A percentile compares a stretch with the other conserved stretches of the same genome.
These are phyloP conservation scores for Stratiolaelaps scimitus DNA, from an alignment of 1,140 invertebrate species.

Conservation along the genomic window DNA sequence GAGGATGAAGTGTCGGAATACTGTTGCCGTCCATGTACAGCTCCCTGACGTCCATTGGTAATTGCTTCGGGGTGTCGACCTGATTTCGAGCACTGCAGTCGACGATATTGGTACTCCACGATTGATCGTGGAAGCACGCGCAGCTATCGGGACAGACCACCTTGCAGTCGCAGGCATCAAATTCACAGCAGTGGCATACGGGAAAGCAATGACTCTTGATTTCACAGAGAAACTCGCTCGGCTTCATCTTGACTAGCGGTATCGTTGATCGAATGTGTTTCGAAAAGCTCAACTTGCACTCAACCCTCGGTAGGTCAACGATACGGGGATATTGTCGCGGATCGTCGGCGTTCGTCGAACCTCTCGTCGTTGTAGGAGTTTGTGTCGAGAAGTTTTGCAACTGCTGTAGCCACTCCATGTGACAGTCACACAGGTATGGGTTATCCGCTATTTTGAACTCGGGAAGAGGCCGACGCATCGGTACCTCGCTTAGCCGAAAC, in stretches of 20 bases:
- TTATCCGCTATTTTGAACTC: slow-evolving; percentile 76
- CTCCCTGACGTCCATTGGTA: slow-evolving; percentile 87
- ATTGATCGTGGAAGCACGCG: slow-evolving; percentile 85
- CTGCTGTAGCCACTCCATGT: slow-evolving; percentile 71
- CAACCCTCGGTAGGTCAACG: slow-evolving; percentile 77
- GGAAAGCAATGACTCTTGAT: slow-evolving; percentile 85
- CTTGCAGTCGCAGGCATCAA: slow-evolving; percentile 85
- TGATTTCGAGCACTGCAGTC: slow-evolving; percentile 65
- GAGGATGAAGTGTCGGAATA: slow-evolving; percentile 67
- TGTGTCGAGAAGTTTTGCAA: slow-evolving; percentile 48
- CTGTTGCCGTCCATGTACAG: slow-evolving; percentile 81
- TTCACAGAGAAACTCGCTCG: slow-evolving; percentile 75
- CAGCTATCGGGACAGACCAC: slow-evolving; percentile 87
- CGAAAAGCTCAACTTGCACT: slow-evolving; percentile 67
- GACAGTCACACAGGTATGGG: slow-evolving; percentile 75
- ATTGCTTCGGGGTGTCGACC: slow-evolving; percentile 60
- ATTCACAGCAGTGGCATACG: slow-evolving; percentile 83
- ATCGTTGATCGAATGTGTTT: slow-evolving; percentile 49
- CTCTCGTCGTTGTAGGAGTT: slow-evolving; percentile 40
- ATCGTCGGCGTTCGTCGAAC: slow-evolving; percentile 43
- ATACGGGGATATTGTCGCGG: slow-evolving; percentile 69
- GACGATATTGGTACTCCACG: slow-evolving; percentile 84
- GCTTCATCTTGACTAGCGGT: slow-evolving; percentile 63
- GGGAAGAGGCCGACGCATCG: slow-evolving; percentile 50
- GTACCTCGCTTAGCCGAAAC: slow-evolving; percentile 55